These are phyloP conservation scores for Polydrusus tereticollis DNA, from an alignment of 2,888 invertebrate genomes.

Conservation along the genomic window DNA sequence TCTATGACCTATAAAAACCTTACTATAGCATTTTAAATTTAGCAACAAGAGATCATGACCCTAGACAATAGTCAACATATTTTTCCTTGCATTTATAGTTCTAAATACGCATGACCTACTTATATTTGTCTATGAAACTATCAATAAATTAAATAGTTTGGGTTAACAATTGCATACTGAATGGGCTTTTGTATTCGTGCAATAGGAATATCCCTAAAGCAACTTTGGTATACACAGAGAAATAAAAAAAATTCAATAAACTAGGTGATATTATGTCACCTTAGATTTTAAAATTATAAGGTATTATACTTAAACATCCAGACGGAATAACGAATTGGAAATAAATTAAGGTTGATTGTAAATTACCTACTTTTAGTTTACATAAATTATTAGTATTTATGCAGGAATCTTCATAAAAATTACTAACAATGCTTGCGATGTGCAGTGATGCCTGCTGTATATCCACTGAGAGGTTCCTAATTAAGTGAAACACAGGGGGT, in stretches of 20 bases:
- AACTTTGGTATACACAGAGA: too few relatives aligned
- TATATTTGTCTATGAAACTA: neutral
- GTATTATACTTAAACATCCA: too few relatives aligned
- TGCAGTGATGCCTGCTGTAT: neutral
- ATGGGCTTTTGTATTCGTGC: too few relatives aligned
- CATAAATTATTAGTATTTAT: neutral
- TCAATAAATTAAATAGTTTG: too few relatives aligned
- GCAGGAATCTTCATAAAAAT: neutral
- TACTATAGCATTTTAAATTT: neutral
- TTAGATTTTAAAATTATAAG: too few relatives aligned
- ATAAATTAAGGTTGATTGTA: too few relatives aligned
- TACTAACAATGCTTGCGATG: neutral
- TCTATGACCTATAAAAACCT: neutral
- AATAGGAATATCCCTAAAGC: too few relatives aligned
- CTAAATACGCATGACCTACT: conserved; percentile 1
- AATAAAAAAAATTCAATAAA: too few relatives aligned
- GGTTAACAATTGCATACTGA: too few relatives aligned
- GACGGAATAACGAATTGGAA: too few relatives aligned
- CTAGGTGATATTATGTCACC: too few relatives aligned
- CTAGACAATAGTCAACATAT: neutral
- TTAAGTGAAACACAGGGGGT: conserved; percentile 15
- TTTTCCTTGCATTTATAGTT: neutral
- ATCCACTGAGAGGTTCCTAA: neutral
- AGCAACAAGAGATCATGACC: conserved; percentile 2
- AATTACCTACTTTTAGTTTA: too few relatives aligned